Percentiles rank a stretch among this genome's conserved stretches.
Evolutionary conservation across 1,140 invertebrate genomes (phyloP).

Genomic region (Carposina sasakii): DNA sequence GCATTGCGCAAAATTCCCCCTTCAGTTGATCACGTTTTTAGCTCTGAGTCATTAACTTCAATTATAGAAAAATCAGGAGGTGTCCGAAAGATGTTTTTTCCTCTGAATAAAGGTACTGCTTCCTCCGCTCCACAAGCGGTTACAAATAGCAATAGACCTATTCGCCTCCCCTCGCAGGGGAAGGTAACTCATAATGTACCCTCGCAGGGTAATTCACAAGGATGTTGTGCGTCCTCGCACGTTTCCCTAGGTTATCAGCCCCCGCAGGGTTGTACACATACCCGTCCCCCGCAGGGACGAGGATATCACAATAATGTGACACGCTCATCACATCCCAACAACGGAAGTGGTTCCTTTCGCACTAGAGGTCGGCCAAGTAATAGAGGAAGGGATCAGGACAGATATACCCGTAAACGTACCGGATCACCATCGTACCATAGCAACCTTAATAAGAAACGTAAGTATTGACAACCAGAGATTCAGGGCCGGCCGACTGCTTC

Average conservation of each 20-base stretch:
- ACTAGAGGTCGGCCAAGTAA: neutral
- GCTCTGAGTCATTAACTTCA: neutral
- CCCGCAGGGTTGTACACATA: neutral
- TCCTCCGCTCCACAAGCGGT: neutral
- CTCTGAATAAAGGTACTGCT: neutral
- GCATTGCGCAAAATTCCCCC: neutral
- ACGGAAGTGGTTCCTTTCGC: neutral
- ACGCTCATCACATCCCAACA: neutral
- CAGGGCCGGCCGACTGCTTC: neutral
- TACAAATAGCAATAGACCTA: neutral
- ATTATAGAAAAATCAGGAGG: neutral
- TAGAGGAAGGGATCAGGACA: neutral
- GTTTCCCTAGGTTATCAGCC: no score
- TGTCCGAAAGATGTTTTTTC: neutral
- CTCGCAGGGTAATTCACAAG: constrained; percentile 2
- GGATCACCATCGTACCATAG: neutral
- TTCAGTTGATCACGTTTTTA: neutral
- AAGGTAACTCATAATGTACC: neutral
- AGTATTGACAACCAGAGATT: neutral
- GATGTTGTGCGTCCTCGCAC: neutral
- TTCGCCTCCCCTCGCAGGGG: neutral
- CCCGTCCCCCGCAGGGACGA: neutral
- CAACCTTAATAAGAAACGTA: neutral
- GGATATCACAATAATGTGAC: no score
- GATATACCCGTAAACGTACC: neutral